These are phyloP conservation scores for Aselliscus stoliczkanus DNA, from an alignment of 2,797 vertebrate species.

Conservation along the genomic window DNA sequence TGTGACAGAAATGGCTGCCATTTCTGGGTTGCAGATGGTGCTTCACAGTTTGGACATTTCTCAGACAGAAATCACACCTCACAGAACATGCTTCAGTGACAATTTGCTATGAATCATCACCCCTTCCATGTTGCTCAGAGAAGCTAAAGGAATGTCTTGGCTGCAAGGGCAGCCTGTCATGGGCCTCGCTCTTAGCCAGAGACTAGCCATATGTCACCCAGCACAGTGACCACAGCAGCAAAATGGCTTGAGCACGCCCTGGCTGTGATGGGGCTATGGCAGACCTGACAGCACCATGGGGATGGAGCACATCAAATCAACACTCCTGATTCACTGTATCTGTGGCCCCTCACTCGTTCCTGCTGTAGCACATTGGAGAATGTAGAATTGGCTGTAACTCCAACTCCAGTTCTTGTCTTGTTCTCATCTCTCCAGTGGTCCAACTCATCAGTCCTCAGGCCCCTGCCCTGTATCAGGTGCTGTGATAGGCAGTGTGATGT, in stretches of 20 bases:
- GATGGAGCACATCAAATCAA: neutral
- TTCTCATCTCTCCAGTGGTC: neutral
- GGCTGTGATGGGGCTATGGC: neutral
- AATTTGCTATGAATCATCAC: conserved; percentile 64
- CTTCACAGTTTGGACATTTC: conserved; percentile 9
- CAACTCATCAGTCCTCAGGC: neutral
- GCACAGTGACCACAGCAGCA: neutral
- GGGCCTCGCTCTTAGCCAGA: conserved; percentile 25
- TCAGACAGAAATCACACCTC: conserved; percentile 48
- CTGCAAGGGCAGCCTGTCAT: conserved; percentile 43
- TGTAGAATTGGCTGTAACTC: neutral
- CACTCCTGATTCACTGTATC: neutral
- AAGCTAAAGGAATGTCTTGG: conserved; percentile 39
- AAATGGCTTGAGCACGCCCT: neutral
- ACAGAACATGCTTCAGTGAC: conserved; percentile 34
- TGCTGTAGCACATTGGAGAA: neutral
- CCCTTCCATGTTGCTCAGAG: conserved; percentile 21
- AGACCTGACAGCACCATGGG: neutral
- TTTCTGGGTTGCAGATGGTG: conserved; percentile 32
- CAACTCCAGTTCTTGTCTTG: neutral
- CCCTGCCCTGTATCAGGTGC: neutral
- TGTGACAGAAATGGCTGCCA: neutral
- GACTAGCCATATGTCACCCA: conserved; percentile 20
- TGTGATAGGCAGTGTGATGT: neutral
- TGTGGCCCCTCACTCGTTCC: neutral